These are phyloP conservation scores for Xyrauchen texanus DNA, from an alignment of 2,113 vertebrate genomes.

Conservation along the genomic window DNA sequence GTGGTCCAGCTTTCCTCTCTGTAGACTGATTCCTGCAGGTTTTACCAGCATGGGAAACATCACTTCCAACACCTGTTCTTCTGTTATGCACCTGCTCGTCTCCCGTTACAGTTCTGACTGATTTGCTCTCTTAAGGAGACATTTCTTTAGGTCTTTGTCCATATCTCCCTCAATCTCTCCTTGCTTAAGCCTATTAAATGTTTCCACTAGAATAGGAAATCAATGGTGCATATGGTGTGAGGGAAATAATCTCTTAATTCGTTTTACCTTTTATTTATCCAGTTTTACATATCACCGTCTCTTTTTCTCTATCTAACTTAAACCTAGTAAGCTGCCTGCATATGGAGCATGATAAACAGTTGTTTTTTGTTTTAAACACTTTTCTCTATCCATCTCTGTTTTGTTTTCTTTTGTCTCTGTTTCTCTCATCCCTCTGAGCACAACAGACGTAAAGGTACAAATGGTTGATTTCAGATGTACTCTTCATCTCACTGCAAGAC, in stretches of 20 bases:
- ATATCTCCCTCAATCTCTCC: slow-evolving; percentile 59
- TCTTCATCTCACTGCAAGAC: slow-evolving; percentile 10
- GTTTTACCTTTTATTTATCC: slow-evolving; percentile 68
- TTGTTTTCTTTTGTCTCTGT: no score
- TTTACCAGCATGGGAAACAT: slow-evolving; percentile 52
- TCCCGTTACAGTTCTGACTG: slow-evolving; percentile 65
- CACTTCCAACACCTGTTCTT: slow-evolving; percentile 69
- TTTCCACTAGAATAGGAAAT: slow-evolving; percentile 80
- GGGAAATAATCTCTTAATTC: slow-evolving; percentile 70
- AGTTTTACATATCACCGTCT: slow-evolving; percentile 62
- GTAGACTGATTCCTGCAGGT: slow-evolving; percentile 26
- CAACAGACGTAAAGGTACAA: no score
- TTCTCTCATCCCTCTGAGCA: not conserved
- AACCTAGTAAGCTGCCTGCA: no score
- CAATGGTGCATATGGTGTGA: slow-evolving; percentile 75
- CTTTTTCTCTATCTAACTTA: slow-evolving; percentile 7
- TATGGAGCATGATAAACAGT: no score
- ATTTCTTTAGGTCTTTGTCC: slow-evolving; percentile 25
- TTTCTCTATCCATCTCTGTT: no score
- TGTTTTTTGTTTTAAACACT: no score
- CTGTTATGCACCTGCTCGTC: slow-evolving; percentile 50
- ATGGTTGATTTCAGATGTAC: no score
- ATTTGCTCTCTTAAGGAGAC: slow-evolving; percentile 65
- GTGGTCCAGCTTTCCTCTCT: slow-evolving; percentile 23
- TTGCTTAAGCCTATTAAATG: slow-evolving; percentile 79